Base-by-base conservation (phyloP, 1,140 invertebrate species). In the Drosophila orosa region DNA sequence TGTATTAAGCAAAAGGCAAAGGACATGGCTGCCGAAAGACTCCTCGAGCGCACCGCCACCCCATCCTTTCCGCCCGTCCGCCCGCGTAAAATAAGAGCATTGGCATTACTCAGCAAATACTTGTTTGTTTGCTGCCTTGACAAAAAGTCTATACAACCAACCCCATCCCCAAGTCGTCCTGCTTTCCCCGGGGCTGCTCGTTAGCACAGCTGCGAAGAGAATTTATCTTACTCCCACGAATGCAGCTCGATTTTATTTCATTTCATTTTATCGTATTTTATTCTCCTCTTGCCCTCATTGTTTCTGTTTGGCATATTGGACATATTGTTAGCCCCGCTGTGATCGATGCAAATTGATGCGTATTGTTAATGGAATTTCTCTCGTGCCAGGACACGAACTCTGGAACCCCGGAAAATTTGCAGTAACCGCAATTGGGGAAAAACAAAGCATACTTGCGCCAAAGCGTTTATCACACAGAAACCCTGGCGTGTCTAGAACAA, bases 281-380 rank as follows among this genome's bases (percentile, higher is more conserved):
- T 24, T 29, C 45, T 54, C 66, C 31, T 37, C 79, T 72, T 40
- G 37, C 45, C 24, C 61, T 55, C 48, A 60, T 68, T 72, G 74
- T 72, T 87, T 66, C 40, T 50, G 71, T 66, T 79, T 73, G 78
- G 69, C 78, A 69, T 82, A 65, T 82, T 74, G 67, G 82, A 90
- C 87, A 82, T 74, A 86, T 90, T 90, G 82, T 86, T 80, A 82
- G 82, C 66, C 66, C 67, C 66, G 50, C 60, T 67, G 67, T 90
- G 87, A 90, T 90, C 87, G 87, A 90, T 90, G 87, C 87, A 90
- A 90, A 90, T 90, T 90, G 87, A 83, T 90, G 86, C 80, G 79
- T 80, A 76, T 62, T 89, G 66, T 79, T 89, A 81, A 84, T 78
- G 78, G 59, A 78, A 86, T 78, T 78, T 74, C 48, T 33, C 25